Base-by-base conservation (phyloP, 2,113 vertebrate species). In the Lasiurus cinereus region DNA sequence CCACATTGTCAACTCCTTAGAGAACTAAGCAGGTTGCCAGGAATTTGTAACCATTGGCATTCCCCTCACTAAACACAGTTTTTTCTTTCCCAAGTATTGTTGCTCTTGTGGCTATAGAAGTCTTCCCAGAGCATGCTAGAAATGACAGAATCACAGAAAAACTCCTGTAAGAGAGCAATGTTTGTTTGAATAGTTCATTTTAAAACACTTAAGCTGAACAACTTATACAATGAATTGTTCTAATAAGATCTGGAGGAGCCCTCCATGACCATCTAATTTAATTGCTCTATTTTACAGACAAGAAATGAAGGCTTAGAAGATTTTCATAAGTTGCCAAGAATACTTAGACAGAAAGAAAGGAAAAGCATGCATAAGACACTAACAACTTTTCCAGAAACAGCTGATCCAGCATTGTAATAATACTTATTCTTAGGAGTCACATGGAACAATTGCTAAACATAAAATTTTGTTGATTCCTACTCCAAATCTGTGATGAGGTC, bases 21-120 rank as follows among this genome's bases (percentile, higher is more conserved):
- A 90, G 46, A 83, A 84, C 16, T 39, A 43, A 90, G 18, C 4
- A 91, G 86, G 50, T 52, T 92, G 84, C 39, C 70, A 90, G 72
- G 19, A 94, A 84, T 43, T 15, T 36, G 22, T 56, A 88, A 43
- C 15, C 12, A 78, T 2, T 56, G 46, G 11, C 59, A 67, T 31
- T 82, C 3, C 18, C 46, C 36, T 92, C 19, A 76, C 16, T 67
- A 82, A 77, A 83, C 9, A 84, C 24, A 84, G 27, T 31, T 46
- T 77, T 89, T 50, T 64, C 12, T 70, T 54, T 59, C 62, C 56
- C 31, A 84, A 36, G 8, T 54, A 16, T 21, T 73, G 3, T 10
- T 87, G 24, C 48, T 90, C 24, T 39, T 88, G 14, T 59, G 14
- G 4, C 50, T 67, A 21, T 6, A 24, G 31, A 3, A 39, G 3